Conservation (phyloP, 1,140 invertebrate genomes). For the Eubasilissa regina region DNA sequence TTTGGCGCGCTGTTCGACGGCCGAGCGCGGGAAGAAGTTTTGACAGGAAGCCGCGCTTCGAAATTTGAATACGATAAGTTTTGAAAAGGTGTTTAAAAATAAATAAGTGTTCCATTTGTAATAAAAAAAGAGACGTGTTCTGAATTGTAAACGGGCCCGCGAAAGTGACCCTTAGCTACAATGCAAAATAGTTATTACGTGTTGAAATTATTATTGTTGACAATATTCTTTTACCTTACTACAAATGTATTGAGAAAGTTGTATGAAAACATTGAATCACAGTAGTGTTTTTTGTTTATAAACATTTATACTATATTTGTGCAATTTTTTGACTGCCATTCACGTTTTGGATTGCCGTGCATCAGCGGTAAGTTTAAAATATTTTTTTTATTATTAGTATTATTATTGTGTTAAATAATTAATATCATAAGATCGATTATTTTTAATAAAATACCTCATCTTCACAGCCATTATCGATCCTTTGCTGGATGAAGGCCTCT, state of each 20-base stretch:
- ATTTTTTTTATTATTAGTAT: too few relatives aligned
- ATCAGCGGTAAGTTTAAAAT: too few relatives aligned
- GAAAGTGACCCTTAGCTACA: constrained; percentile 23
- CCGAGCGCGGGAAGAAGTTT: constrained; percentile 11
- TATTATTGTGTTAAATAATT: too few relatives aligned
- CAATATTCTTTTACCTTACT: constrained; percentile 48
- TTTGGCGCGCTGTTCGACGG: constrained; percentile 43
- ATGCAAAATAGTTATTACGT: constrained; percentile 48
- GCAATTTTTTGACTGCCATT: neutral
- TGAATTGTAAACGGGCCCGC: too few relatives aligned
- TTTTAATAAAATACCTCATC: too few relatives aligned
- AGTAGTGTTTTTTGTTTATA: neutral
- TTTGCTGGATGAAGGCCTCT: too few relatives aligned
- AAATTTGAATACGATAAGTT: neutral
- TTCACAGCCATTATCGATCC: too few relatives aligned
- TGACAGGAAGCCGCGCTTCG: neutral
- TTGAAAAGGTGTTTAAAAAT: neutral
- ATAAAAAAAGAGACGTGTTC: neutral
- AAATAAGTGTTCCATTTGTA: neutral
- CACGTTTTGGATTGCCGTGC: neutral
- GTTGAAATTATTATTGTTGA: constrained; percentile 51
- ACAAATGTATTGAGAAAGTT: constrained; percentile 40
- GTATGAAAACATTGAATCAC: constrained; percentile 37
- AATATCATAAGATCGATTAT: too few relatives aligned
- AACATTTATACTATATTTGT: too few relatives aligned